Evolutionary conservation across 1,140 invertebrate genomes (phyloP), one percentile per base, ranked within the genome.

Genomic region (Hylaeus volcanicus): DNA sequence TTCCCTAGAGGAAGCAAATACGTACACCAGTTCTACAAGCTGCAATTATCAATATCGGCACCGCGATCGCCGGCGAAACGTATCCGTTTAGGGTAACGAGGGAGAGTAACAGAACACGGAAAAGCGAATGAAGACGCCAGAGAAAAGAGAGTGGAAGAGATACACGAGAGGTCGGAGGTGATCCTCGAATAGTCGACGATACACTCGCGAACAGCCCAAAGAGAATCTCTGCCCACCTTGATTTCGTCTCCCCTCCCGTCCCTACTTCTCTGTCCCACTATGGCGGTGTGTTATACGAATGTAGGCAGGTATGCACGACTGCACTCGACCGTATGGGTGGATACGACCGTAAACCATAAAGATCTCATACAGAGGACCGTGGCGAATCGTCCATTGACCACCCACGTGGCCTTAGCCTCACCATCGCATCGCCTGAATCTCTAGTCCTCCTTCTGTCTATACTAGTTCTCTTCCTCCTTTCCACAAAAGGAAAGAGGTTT

Each of bases 41-140:
- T 89, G 85, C 83, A 87, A 86, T 89, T 89, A 89, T 79, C 58
- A 81, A 82, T 88, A 87, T 88, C 88, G 79, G 77, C 78, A 87
- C 78, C 74, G 79, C 77, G 80, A 89, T 89, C 83, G 74, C 81
- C 75, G 79, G 60, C 64, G 74, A 82, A 85, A 87, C 75, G 81
- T 79, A 74, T 74, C 74, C 83, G 70, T 79, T 74, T 73, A 70
- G 63, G 48, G 51, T n/a, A 79, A 84, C 72, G 76, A 77, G 64
- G 65, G 75, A 74, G 74, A 73, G 74, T 26, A 48, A 60, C 45
- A 26, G 56, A 56, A 56, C 75, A 65, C 65, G 71, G 55, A 74
- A 41, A 64, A 61, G 12, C 39, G 56, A 72, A 75, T n/a, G 64
- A 64, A 45, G 55, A 83, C 26, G 74, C 58, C 26, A 74, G 14